Percentiles rank a stretch among this genome's conserved stretches.
These are phyloP conservation scores for Dicentrarchus labrax DNA, from an alignment of 2,113 vertebrate genomes.

Conservation along the genomic window DNA sequence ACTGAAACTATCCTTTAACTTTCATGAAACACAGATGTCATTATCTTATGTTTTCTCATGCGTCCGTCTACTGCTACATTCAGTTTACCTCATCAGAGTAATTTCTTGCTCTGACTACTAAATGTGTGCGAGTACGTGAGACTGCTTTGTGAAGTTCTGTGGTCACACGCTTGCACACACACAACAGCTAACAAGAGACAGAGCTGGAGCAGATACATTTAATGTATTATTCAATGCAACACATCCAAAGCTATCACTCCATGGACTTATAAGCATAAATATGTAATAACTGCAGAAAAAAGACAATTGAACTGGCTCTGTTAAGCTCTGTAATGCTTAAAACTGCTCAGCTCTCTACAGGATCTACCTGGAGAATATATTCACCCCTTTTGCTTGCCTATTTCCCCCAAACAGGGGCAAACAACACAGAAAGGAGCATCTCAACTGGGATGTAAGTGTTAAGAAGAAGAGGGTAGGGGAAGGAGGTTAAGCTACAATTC, in stretches of 20 bases:
- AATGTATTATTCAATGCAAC: slow-evolving; percentile 83
- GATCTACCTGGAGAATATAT: slow-evolving; percentile 17
- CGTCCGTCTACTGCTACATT: background rate
- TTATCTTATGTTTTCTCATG: background rate
- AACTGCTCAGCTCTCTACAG: slow-evolving; percentile 18
- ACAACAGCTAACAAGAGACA: slow-evolving; percentile 67
- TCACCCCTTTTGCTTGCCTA: background rate
- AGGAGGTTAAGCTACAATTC: slow-evolving; percentile 62
- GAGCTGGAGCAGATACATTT: slow-evolving; percentile 75
- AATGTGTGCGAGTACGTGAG: slow-evolving; percentile 36
- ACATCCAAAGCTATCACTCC: slow-evolving; percentile 73
- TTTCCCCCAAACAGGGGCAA: background rate
- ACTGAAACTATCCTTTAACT: background rate
- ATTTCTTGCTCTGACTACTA: slow-evolving; percentile 4
- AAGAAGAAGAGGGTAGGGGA: slow-evolving; percentile 20
- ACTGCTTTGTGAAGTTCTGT: slow-evolving; percentile 36
- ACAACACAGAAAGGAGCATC: slow-evolving; percentile 19
- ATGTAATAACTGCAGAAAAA: slow-evolving; percentile 66
- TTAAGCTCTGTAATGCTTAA: slow-evolving; percentile 42
- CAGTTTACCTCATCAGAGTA: slow-evolving; percentile 31
- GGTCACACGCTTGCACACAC: slow-evolving; percentile 40
- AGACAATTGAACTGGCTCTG: slow-evolving; percentile 40
- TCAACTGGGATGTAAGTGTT: slow-evolving; percentile 51
- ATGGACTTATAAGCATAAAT: slow-evolving; percentile 75
- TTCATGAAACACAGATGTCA: background rate